Base-by-base conservation (phyloP, 2,888 invertebrate species). In the Metacarcinus magister region DNA sequence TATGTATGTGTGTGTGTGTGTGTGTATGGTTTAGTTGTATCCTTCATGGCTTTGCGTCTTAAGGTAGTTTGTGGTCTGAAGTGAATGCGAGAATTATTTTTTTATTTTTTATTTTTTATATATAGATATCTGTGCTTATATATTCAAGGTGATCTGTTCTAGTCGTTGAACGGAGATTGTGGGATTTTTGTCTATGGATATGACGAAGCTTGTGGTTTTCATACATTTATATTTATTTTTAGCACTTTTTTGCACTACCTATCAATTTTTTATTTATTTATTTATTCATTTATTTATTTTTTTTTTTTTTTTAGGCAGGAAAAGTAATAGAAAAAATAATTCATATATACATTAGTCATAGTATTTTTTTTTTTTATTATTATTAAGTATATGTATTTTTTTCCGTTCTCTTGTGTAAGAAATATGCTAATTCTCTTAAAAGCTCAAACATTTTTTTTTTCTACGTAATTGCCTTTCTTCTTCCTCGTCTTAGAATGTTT, bases 81-180 rank as follows among this genome's bases (percentile, higher is more conserved):
- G 28, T 82, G 28, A 1, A 75, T n/a, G 75, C 23, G 2, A 75
- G 32, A 13, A 32, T 32, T 82, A 10, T 82, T 32, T 82, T 32
- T 32, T 32, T 82, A 7, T 10, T 82, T 28, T 28, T 8, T 8
- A 8, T 32, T 2, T 23, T 82, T 10, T 82, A 2, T 32, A 10
- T 48, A 4, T 19, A 19, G 67, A 4, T 67, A 67, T 23, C 19
- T 67, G 67, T 67, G 16, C 23, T 2, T 67, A 67, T 67, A 2
- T 16, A 67, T 67, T 67, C 67, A 67, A 67, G 67, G 67, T 67
- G 67, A n/a, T 67, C 67, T 23, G 67, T 67, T 67, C 67, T 67
- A n/a, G 4, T n/a, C n/a, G 3, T 7, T 67, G 23, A 67, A 16
- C n/a, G 16, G 4, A n/a, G 7, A 67, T 23, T 23, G 23, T 67